Evolutionary conservation across 2,113 vertebrate species (phyloP), one percentile per base, ranked within the genome.

Genomic region (Hystrix cristata): DNA sequence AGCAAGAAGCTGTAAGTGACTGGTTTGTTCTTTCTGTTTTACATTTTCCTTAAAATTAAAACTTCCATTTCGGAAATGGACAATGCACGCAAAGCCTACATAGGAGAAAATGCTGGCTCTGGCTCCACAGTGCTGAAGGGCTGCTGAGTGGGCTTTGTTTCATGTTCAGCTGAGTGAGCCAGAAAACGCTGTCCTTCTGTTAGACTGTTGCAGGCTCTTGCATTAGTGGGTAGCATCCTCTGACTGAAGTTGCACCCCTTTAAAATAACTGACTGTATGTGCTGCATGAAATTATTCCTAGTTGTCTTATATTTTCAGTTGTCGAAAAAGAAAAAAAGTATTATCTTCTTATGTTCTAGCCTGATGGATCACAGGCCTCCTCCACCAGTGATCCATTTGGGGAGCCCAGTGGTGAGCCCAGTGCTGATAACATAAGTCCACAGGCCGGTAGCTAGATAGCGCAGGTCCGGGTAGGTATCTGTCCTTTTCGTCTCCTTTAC

Each of bases 401-500:
- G 98, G 99, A 99, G 98, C 99, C 99, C 98, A 98, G 98, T 97
- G 98, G 89, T 96, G 98, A 98, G 93, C 99, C 99, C 97, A 98
- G 98, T 98, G 99, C 99, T 98, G 99, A 99, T 98, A 99, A 99
- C 99, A 99, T 99, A 99, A 99, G 99, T 99, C 99, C 99, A 98
- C 99, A 99, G 99, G 99, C 99, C 99, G 99, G 99, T 99, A 99
- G 99, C 99, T 99, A 99, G 99, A 99, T 99, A 99, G 99, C 99
- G 91, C 99, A 99, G 99, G 99, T 99, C 99, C 99, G 99, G 99
- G 99, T 99, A 99, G 99, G 99, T 99, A 99, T 99, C 99, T 98
- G 98, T 98, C 98, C 98, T 99, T 99, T 99, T 98, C 98, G 98
- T 99, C 96, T 98, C 98, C 98, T 94, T 97, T 95, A 94, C 95